A percentile compares a stretch with the other conserved stretches of the same genome.
Evolutionary conservation across 2,797 vertebrate species (phyloP).

Genomic region (Leontocebus nigricollis): DNA sequence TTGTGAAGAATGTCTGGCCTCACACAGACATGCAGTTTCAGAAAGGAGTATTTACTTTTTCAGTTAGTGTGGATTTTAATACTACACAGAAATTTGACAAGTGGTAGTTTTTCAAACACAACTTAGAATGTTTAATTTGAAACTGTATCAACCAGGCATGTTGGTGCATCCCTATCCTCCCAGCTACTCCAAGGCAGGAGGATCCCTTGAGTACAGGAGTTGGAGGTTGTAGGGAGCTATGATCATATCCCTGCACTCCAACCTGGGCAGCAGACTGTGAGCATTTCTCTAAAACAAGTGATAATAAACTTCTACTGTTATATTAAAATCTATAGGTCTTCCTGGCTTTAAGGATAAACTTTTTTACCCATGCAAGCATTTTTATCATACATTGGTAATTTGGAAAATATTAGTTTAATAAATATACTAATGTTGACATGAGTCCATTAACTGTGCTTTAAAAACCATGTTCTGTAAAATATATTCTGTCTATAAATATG

Average conservation of each 20-base stretch:
- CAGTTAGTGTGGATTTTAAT: not conserved
- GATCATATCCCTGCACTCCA: not conserved
- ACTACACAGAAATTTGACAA: not conserved
- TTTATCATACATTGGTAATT: not conserved
- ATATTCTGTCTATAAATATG: not conserved
- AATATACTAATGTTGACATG: not conserved
- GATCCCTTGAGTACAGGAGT: not conserved
- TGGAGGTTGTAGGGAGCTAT: not conserved
- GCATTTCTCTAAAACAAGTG: not conserved
- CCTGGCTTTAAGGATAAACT: not conserved
- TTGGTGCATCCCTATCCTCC: not conserved
- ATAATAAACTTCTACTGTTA: not conserved
- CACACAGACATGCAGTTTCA: not conserved
- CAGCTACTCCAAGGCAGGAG: not conserved
- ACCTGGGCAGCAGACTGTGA: not conserved
- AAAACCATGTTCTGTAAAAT: not conserved
- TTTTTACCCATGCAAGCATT: not conserved
- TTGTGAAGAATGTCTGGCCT: not conserved
- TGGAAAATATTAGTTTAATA: not conserved
- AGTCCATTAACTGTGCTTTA: not conserved
- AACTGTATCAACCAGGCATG: not conserved
- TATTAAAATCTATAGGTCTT: not conserved
- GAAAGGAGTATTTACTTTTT: not conserved
- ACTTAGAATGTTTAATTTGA: not conserved
- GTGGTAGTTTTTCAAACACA: not conserved